These are phyloP conservation scores for Meloe dianella DNA, from an alignment of 2,888 invertebrate species.

Conservation along the genomic window DNA sequence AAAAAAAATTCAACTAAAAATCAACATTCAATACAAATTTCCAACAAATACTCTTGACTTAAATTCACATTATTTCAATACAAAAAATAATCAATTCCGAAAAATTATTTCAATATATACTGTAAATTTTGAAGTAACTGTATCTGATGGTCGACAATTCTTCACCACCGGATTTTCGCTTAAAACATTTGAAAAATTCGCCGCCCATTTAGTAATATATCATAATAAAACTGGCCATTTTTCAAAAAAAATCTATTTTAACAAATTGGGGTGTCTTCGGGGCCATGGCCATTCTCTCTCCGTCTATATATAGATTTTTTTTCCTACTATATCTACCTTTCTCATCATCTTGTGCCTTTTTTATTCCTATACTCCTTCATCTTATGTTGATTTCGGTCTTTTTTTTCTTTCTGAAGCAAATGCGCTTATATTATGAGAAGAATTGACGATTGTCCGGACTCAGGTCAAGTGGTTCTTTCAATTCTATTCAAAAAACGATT, in stretches of 20 bases:
- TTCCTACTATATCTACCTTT: background rate
- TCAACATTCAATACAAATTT: background rate
- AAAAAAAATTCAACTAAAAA: background rate
- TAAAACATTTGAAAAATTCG: constrained; percentile 22
- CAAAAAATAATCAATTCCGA: background rate
- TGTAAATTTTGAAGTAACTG: background rate
- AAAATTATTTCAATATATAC: background rate
- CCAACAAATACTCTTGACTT: background rate
- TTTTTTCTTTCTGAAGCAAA: constrained; percentile 6
- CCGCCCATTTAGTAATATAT: constrained; percentile 42
- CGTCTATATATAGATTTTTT: constrained; percentile 11
- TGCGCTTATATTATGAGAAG: constrained; percentile 12
- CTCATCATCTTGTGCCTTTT: background rate
- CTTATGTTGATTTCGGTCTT: background rate
- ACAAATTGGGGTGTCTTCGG: constrained; percentile 34
- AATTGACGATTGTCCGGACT: constrained; percentile 13
- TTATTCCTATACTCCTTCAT: background rate
- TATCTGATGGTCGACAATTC: background rate
- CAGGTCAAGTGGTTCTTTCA: constrained; percentile 29
- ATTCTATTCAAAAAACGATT: constrained; percentile 32
- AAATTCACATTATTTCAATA: background rate
- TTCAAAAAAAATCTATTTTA: constrained; percentile 45
- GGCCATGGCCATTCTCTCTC: constrained; percentile 15
- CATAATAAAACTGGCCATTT: constrained; percentile 53
- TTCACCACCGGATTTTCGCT: constrained; percentile 3